Evolutionary conservation across 30 jellyfish, hydroid and myxozoan genomes (phyloP).

Genomic region (Hydractinia echinata): DNA sequence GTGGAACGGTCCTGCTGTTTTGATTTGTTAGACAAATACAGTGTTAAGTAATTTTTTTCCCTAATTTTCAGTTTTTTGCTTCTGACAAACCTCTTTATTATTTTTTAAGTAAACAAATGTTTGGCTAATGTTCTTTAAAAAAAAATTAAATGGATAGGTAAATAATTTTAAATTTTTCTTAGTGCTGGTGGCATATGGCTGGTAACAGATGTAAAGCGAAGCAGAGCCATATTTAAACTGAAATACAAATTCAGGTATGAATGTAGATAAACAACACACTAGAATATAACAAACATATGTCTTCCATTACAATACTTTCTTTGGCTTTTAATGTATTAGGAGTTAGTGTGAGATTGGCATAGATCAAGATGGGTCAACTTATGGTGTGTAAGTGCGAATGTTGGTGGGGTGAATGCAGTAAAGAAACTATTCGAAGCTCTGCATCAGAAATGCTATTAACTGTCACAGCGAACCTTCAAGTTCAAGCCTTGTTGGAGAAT

Average conservation of each 20-base stretch:
- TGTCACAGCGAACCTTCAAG: conserved; percentile 59
- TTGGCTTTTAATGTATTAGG: conserved; percentile 35
- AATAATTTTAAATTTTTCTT: background rate
- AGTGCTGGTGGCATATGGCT: conserved; percentile 95
- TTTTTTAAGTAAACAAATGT: too few relatives aligned
- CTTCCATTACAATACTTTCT: background rate
- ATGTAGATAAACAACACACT: background rate
- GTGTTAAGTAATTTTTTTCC: conserved; percentile 35
- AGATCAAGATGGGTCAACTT: conserved; percentile 74
- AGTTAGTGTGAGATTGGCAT: conserved; percentile 83
- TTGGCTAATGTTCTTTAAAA: too few relatives aligned
- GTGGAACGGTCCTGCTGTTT: conserved; percentile 94
- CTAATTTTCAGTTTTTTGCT: too few relatives aligned
- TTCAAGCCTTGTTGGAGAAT: conserved; percentile 49
- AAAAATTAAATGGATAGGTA: too few relatives aligned
- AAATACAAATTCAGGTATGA: conserved; percentile 73
- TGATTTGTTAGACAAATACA: conserved; percentile 59
- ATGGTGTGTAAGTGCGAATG: conserved; percentile 94
- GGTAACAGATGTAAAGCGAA: conserved; percentile 66
- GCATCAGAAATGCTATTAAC: conserved; percentile 51
- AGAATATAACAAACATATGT: background rate
- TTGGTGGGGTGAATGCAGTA: conserved; percentile 88
- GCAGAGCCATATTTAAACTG: conserved; percentile 54
- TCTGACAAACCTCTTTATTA: too few relatives aligned
- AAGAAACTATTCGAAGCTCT: conserved; percentile 52